Base-by-base conservation (phyloP, 2,888 invertebrate species). In the Hydropsyche betteni region DNA sequence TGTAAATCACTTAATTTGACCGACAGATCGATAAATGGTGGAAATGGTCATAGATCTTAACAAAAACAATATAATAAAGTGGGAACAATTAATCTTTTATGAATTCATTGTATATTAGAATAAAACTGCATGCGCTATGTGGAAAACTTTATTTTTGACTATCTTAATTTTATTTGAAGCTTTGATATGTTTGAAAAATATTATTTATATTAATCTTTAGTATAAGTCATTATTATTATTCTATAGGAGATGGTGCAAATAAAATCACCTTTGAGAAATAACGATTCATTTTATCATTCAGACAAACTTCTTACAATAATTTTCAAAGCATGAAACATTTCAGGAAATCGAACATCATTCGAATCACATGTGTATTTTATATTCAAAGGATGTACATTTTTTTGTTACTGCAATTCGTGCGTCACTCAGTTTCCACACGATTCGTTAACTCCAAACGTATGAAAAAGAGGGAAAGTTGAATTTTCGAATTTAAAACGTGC, bases 1-100 rank as follows among this genome's bases (percentile, higher is more conserved):
- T 79, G 79, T 53, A 79, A 75, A 74, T 72, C 79, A 1, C 34
- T 79, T 0, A 78, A 76, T 74, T 64, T 79, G 36, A 69, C 75
- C 3, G 75, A 70, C 64, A 69, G 75, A 14, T 38, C 53, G 12
- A 10, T n/a, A 4, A n/a, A 69, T 51, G 38, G 38, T 16, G 12
- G 38, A n/a, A 69, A 69, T 10, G 10, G 44, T 44, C 44, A 44
- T 44, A 44, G 44, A 44, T 44, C 44, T 44, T 44, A 44, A 44
- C 10, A 10, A 44, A 8, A 0, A 8, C 44, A 44, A 61, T 61
- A 61, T 2, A 52, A 24, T 24, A 24, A 24, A 24, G 24, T 52
- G 52, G 12, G n/a, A 52, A 12, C n/a, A 10, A 52, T 52, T 52
- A 52, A 52, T n/a, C 52, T 12, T 52, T 52, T 52, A 52, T 52